These are phyloP conservation scores for Kuschelorhynchus macadamiae DNA, from an alignment of 2,888 invertebrate genomes.

Conservation along the genomic window DNA sequence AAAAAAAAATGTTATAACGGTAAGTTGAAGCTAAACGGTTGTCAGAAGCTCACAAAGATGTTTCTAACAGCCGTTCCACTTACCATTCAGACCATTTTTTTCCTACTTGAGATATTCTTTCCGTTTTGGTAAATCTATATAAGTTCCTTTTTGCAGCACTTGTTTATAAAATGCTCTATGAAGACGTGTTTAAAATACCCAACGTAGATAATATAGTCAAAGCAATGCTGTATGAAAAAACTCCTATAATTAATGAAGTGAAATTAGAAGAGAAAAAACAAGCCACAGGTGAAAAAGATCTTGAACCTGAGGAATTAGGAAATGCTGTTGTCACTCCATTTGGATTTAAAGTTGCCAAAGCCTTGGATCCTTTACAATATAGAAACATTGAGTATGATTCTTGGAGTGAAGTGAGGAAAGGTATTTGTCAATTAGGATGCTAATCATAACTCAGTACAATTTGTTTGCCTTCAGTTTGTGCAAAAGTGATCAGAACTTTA, in stretches of 20 bases:
- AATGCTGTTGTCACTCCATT: constrained; percentile 79
- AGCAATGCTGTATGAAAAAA: constrained; percentile 66
- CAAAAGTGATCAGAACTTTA: too few relatives aligned
- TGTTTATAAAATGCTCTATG: constrained; percentile 87
- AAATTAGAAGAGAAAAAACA: constrained; percentile 52
- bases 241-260: constrained; percentile 51
- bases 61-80: too few relatives aligned
- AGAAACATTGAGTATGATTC: constrained; percentile 94
- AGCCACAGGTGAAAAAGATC: constrained; percentile 53
- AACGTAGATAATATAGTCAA: constrained; percentile 72
- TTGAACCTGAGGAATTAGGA: constrained; percentile 13
- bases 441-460: too few relatives aligned
- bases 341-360: constrained; percentile 94
- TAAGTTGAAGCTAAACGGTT: too few relatives aligned
- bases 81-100: too few relatives aligned
- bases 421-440: constrained; percentile 65
- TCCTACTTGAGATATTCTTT: too few relatives aligned
- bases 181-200: constrained; percentile 83
- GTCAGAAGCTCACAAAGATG: too few relatives aligned
- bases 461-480: too few relatives aligned
- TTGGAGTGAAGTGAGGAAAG: constrained; percentile 88
- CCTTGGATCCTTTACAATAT: constrained; percentile 89
- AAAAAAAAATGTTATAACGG: too few relatives aligned
- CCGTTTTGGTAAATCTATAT: too few relatives aligned
- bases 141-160: too few relatives aligned